phyloP scores from a whole-genome alignment of 2,888 invertebrate species.

The Drosophila borealis region DNA sequence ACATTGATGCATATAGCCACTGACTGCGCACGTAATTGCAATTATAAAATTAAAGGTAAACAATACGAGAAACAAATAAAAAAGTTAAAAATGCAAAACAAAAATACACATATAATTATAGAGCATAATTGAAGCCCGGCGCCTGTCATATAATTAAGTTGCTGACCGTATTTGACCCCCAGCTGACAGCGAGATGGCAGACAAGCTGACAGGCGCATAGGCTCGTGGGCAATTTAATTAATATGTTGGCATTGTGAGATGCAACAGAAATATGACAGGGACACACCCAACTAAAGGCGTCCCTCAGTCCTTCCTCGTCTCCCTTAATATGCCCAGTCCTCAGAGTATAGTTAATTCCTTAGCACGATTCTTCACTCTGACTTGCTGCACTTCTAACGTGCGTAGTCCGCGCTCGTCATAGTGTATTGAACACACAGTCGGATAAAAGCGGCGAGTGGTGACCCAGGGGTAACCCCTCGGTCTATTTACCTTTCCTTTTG shows the following conservation, averaged over 20 bases:
- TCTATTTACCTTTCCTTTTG: conserved; percentile 37
- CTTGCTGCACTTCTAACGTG: conserved; percentile 43
- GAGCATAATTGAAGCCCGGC: conserved; percentile 48
- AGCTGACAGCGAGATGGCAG: conserved; percentile 33
- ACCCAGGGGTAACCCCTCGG: conserved; percentile 19
- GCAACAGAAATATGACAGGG: conserved; percentile 45
- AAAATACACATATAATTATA: conserved; percentile 23
- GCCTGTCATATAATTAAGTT: conserved; percentile 71
- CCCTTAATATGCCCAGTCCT: too few relatives aligned
- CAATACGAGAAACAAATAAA: conserved; percentile 62
- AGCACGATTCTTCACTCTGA: conserved; percentile 8
- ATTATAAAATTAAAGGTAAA: conserved; percentile 74
- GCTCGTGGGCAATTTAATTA: conserved; percentile 71
- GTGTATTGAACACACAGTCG: conserved; percentile 74
- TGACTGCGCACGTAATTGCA: conserved; percentile 61
- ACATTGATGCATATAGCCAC: conserved; percentile 9
- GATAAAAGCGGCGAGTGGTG: conserved; percentile 5
- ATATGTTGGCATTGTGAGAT: conserved; percentile 64
- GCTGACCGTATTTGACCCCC: conserved; percentile 58
- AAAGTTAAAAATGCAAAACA: conserved; percentile 45
- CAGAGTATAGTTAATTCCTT: conserved; percentile 17
- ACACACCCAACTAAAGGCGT: conserved; percentile 44
- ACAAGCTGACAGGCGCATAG: conserved; percentile 70
- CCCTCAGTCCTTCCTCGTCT: background rate
- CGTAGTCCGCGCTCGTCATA: conserved; percentile 62